A percentile compares a stretch with the other conserved stretches of the same genome.
phyloP scores from a whole-genome alignment of 2,797 vertebrate genomes.

The Cuculus canorus region DNA sequence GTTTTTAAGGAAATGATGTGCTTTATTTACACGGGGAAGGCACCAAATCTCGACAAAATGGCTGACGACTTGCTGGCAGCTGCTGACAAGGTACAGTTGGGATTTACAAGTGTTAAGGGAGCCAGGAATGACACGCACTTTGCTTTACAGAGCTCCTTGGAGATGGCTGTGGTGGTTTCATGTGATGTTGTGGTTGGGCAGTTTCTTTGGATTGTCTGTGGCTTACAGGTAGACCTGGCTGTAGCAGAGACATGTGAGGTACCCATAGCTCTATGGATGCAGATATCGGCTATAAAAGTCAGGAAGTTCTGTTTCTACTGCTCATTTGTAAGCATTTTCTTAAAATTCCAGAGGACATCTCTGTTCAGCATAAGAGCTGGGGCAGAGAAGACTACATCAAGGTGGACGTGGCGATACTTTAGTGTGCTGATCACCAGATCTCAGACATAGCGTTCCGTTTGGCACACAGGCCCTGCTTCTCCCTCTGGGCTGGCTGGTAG shows the following conservation, averaged over 20 bases:
- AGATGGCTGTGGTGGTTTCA: neutral
- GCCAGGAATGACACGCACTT: neutral
- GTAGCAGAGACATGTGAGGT: fast-evolving
- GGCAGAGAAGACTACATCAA: neutral
- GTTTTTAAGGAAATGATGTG: constrained; percentile 99
- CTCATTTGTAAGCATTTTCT: neutral
- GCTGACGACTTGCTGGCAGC: constrained; percentile 95
- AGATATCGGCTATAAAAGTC: neutral
- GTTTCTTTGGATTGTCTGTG: neutral
- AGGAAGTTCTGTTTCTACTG: neutral
- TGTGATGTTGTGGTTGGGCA: neutral
- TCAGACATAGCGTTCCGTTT: neutral
- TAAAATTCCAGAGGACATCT: neutral
- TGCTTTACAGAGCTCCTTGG: neutral
- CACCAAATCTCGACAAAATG: constrained; percentile 98
- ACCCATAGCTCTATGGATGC: neutral
- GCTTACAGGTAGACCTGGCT: neutral
- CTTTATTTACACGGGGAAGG: constrained; percentile 98
- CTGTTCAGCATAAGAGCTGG: neutral
- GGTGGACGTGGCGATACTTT: neutral
- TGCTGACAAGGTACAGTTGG: constrained; percentile 89
- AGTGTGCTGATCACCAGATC: neutral
- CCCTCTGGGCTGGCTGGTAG: neutral
- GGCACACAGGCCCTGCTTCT: neutral
- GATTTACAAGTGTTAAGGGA: neutral